Percentiles rank a stretch among this genome's conserved stretches.
These are phyloP conservation scores for Pollenia amentaria DNA, from an alignment of 2,888 invertebrate species.

Conservation along the genomic window DNA sequence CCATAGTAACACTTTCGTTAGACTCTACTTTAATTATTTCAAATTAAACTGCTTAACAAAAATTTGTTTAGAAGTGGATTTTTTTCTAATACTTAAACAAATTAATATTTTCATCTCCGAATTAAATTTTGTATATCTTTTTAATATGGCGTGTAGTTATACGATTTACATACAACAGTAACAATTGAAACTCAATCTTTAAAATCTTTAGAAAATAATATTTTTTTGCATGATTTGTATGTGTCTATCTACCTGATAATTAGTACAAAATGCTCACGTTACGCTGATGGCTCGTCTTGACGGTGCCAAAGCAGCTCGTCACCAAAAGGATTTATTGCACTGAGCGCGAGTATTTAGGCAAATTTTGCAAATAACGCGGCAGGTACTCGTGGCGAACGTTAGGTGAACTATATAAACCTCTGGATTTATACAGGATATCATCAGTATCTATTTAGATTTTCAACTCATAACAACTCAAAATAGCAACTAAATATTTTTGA, in stretches of 20 bases:
- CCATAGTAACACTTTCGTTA: no score
- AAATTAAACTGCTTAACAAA: no score
- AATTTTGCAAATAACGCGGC: conserved; percentile 74
- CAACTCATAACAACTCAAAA: conserved; percentile 20
- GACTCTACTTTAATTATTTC: no score
- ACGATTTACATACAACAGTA: background rate
- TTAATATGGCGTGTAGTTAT: no score
- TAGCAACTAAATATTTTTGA: background rate
- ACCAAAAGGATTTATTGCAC: conserved; percentile 78
- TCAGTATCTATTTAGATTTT: conserved; percentile 41
- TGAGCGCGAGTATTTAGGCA: conserved; percentile 77
- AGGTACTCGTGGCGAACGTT: conserved; percentile 43
- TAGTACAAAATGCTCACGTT: conserved; percentile 46
- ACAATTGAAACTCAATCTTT: conserved; percentile 14
- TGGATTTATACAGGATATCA: background rate
- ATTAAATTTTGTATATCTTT: no score
- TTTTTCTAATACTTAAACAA: no score
- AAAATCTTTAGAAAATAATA: conserved; percentile 44
- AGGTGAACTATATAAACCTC: conserved; percentile 35
- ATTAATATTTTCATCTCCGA: no score
- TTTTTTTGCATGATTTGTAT: conserved; percentile 23
- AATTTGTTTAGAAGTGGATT: no score
- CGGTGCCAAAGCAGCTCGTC: conserved; percentile 54
- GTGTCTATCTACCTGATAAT: conserved; percentile 56
- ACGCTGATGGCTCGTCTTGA: conserved; percentile 51